Evolutionary conservation across 2,113 vertebrate genomes (phyloP).

Genomic region (Prionailurus bengalensis): DNA sequence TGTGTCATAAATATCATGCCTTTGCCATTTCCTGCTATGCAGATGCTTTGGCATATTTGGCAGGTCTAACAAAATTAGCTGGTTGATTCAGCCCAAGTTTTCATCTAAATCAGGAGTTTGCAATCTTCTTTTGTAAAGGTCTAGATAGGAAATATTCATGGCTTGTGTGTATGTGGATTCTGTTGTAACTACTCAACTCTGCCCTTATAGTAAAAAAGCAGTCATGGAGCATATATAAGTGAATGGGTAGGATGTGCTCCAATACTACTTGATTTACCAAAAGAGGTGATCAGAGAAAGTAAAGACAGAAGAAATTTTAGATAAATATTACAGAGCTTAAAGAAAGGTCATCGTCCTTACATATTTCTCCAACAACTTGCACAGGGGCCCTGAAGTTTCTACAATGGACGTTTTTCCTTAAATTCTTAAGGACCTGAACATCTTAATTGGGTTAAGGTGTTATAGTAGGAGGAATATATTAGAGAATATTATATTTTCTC

Average conservation of each 20-base stretch:
- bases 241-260: neutral
- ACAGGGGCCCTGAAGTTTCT: neutral
- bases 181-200: neutral
- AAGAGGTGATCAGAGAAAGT: neutral
- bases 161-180: neutral
- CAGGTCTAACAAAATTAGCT: neutral
- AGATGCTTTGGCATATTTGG: neutral
- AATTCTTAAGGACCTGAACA: neutral
- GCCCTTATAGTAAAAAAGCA: neutral
- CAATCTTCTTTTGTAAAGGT: neutral
- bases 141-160: neutral
- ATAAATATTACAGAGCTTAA: neutral
- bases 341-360: neutral
- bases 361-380: neutral
- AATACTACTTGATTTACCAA: neutral
- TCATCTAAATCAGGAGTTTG: neutral
- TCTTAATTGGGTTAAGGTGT: neutral
- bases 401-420: neutral
- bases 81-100: neutral
- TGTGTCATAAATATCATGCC: neutral
- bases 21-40: neutral
- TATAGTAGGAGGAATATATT: neutral
- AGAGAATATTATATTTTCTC: neutral
- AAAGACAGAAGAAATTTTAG: neutral
- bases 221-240: neutral